Base-by-base conservation (phyloP, 37 sponge, comb jelly and placozoan genomes). In the Halisarca cf. caerulea region DNA sequence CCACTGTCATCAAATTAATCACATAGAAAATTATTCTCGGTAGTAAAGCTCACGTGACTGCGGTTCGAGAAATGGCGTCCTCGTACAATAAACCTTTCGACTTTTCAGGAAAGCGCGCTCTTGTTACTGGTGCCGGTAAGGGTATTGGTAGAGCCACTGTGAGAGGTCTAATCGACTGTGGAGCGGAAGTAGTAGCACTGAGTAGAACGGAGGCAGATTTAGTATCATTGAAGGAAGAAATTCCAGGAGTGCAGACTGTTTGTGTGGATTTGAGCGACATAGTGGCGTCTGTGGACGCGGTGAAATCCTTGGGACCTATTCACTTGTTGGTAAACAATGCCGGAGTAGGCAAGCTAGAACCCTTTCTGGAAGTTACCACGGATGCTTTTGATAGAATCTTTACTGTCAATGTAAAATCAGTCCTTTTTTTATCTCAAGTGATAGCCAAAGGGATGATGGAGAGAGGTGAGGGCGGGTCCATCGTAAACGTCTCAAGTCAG, bases 311-410 rank as follows among this genome's bases (percentile, higher is more conserved):
- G 7, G 86, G 84, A 18, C 91, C 91, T 8, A 88, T 98, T 32
- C 91, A 98, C 86, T 78, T 94, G 18, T 88, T 98, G 7, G 99
- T 98, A 42, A 98, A 98, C 81, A 98, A 98, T 82, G 99, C 99
- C 38, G 99, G 87, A 27, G 93, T 92, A 8, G 86, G 86, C 7
- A 45, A 86, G 6, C 82, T 96, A 32, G 87, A 90, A 73, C 81
- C 87, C 27, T 96, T 98, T 60, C 74, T 98, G n/a, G 96, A 96
- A 34, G 89, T 92, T 59, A 92, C 93, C 17, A 84, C 84, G 25
- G 89, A 91, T 59, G 88, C 88, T 0, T 97, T 86, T 84, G 95
- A 97, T 78, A 40, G 1, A 68, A 58, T 90, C 11, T 90, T 98
- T 90, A 80, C 85, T 85, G 83, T 89, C 5, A 98, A 98, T 57